Evolutionary conservation across 2,113 vertebrate genomes (phyloP), one percentile per base, ranked within the genome.

Genomic region (Misgurnus mizolepis): DNA sequence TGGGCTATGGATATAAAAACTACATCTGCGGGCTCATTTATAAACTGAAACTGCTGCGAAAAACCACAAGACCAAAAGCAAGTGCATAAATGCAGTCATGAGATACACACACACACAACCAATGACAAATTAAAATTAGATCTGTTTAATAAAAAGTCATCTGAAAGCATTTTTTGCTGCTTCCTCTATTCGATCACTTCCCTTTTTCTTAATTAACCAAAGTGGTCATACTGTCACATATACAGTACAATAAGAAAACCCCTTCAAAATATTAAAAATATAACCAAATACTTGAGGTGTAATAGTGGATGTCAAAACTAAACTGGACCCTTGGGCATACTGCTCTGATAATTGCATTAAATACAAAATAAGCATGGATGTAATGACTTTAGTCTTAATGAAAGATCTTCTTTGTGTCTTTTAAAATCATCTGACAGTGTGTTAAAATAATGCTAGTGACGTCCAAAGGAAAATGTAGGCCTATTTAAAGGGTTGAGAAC

Each of bases 41-140:
- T 66, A 18, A 71, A 71, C 55, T 41, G 78, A 79, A 80, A 80
- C 58, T 71, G n/a, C 45, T 50, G 67, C 0, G 11, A 71, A 71
- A 73, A 80, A 80, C 69, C 47, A 72, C 78, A 72, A 80, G 78
- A 60, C 69, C 72, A 62, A 61, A 75, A 73, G 55, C 89, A 92
- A 91, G 90, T 83, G 87, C 82, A 82, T 90, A 88, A 89, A 91
- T 87, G 84, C 88, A 87, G 89, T 93, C 93, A 93, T 88, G 88
- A 92, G 89, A 92, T 90, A 86, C 89, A 84, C 89, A 84, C 89
- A 84, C 89, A 84, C 89, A 80, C 84, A 67, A 4, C 47, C 79
- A 90, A 87, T 90, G 91, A 85, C 80, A 87, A 90, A 91, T 92
- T 90, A 91, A 90, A 91, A 90, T 89, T 78, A 90, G 89, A 90